phyloP scores from a whole-genome alignment of 2,888 invertebrate species.

The Drosophila infuscata region DNA sequence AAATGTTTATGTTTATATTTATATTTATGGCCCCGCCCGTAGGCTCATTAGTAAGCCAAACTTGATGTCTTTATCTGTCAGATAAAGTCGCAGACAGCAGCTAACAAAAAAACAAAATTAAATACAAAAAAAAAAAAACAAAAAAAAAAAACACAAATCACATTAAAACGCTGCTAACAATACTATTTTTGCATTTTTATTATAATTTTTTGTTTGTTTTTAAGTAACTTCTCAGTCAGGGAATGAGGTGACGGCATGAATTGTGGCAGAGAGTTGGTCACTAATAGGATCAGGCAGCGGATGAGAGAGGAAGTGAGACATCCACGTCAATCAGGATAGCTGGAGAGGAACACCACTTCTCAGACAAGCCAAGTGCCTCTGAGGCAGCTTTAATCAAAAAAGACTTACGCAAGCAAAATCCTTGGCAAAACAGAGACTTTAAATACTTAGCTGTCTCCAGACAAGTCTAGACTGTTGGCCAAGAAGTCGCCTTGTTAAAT shows the following conservation, averaged over 20 bases:
- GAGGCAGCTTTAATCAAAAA: background rate
- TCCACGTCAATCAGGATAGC: background rate
- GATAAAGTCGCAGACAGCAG: constrained; percentile 13
- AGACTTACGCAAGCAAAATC: background rate
- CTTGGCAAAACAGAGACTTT: background rate
- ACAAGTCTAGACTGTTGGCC: background rate
- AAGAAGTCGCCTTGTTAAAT: background rate
- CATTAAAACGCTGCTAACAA: constrained; percentile 10
- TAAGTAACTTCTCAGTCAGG: background rate
- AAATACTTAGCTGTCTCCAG: background rate
- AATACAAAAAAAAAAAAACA: background rate
- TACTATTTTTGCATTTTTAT: background rate
- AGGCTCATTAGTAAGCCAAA: constrained; percentile 61
- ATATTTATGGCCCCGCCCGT: constrained; percentile 49
- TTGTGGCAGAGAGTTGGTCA: background rate
- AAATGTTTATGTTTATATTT: constrained; percentile 62
- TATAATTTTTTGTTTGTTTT: background rate
- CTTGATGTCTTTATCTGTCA: constrained; percentile 53
- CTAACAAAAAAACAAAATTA: background rate
- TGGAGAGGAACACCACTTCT: background rate
- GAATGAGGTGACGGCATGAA: background rate
- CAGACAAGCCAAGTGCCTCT: background rate
- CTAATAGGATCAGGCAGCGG: background rate
- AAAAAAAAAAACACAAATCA: constrained; percentile 3
- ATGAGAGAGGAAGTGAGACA: background rate